Conservation (phyloP, 2,888 invertebrate genomes). For the Stratiomys singularior region DNA sequence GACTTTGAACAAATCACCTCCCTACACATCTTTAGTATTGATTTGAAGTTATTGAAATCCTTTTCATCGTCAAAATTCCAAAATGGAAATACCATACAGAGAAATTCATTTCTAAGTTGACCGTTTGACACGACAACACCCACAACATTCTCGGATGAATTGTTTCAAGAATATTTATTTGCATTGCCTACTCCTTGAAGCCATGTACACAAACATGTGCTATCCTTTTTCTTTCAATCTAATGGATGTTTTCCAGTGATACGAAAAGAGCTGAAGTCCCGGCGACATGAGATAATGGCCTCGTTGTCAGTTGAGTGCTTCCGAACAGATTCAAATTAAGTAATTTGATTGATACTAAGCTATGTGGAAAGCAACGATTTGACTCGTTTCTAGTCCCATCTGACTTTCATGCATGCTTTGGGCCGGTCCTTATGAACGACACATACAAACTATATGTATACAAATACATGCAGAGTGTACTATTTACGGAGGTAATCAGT, state of each 20-base stretch:
- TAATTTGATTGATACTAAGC: constrained; percentile 44
- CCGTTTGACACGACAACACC: too few relatives aligned
- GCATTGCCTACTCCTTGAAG: too few relatives aligned
- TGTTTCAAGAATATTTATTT: too few relatives aligned
- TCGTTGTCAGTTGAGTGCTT: constrained; percentile 41
- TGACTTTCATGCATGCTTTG: not conserved
- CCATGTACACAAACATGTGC: too few relatives aligned
- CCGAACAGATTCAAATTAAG: constrained; percentile 44
- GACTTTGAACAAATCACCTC: too few relatives aligned
- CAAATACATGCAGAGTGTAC: not conserved
- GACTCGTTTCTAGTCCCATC: not conserved
- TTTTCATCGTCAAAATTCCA: too few relatives aligned
- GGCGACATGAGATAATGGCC: constrained; percentile 37
- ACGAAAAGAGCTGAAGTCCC: constrained; percentile 23
- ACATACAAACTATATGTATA: too few relatives aligned
- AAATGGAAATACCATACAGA: too few relatives aligned
- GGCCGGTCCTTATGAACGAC: too few relatives aligned
- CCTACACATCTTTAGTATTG: too few relatives aligned
- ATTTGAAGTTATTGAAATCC: too few relatives aligned
- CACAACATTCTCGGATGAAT: not conserved
- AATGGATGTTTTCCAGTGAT: constrained; percentile 16
- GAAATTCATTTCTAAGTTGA: too few relatives aligned
- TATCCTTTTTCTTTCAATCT: not conserved
- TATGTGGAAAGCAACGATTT: constrained; percentile 15
- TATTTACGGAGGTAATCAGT: constrained; percentile 13